phyloP scores from a whole-genome alignment of 2,888 invertebrate genomes.

The Tachina lurida region DNA sequence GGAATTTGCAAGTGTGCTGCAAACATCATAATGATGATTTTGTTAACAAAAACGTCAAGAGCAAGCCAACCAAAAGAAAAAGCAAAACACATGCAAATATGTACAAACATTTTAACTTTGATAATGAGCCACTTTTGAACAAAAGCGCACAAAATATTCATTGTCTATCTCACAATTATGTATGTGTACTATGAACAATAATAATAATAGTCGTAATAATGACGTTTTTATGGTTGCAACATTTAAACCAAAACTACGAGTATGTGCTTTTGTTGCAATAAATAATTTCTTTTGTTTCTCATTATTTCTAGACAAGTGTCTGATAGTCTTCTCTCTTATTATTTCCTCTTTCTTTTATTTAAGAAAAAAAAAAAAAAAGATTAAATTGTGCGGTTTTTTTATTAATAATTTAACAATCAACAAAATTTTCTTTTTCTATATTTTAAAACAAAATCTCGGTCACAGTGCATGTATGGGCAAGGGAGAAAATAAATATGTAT shows the following conservation, averaged over 20 bases:
- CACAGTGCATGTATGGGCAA: not conserved
- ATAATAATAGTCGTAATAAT: slow-evolving; percentile 1
- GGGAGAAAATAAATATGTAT: slow-evolving; percentile 2
- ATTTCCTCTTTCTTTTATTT: not conserved
- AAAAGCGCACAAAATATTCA: slow-evolving; percentile 29
- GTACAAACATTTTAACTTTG: slow-evolving; percentile 41
- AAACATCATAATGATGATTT: slow-evolving; percentile 54
- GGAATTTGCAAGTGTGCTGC: slow-evolving; percentile 35
- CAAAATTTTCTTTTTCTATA: not conserved
- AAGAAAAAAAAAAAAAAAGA: slow-evolving; percentile 15
- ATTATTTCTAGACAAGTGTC: slow-evolving; percentile 39
- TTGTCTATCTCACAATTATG: slow-evolving; percentile 26
- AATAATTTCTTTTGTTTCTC: slow-evolving; percentile 12
- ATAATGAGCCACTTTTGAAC: slow-evolving; percentile 53
- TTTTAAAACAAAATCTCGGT: slow-evolving; percentile 8
- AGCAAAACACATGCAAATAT: not conserved
- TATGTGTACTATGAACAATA: not conserved
- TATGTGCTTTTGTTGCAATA: not conserved
- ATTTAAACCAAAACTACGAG: slow-evolving; percentile 1
- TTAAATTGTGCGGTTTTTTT: slow-evolving; percentile 30
- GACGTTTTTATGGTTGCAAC: slow-evolving; percentile 27
- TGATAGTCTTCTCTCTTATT: slow-evolving; percentile 19
- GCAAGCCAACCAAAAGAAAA: not conserved
- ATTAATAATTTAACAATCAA: slow-evolving; percentile 7
- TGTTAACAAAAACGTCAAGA: slow-evolving; percentile 49